These are phyloP conservation scores for Lacanobia wlatinum DNA, from an alignment of 2,888 invertebrate genomes.

Conservation along the genomic window DNA sequence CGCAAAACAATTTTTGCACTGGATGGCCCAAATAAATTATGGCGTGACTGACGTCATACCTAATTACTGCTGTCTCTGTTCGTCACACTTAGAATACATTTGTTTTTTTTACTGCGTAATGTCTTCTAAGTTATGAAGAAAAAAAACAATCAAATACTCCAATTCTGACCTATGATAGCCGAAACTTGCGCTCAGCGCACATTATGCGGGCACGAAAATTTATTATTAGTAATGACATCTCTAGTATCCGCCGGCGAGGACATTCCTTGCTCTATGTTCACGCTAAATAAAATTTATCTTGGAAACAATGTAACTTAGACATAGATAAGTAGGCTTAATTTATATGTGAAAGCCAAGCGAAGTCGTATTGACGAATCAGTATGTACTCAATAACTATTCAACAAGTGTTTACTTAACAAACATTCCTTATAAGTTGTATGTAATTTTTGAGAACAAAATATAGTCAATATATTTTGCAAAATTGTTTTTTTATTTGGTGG, in stretches of 20 bases:
- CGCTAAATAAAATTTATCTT: conserved; percentile 47
- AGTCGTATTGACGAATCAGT: conserved; percentile 39
- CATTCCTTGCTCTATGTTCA: background rate
- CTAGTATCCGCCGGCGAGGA: background rate
- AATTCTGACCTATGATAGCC: background rate
- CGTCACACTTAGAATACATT: too few relatives aligned
- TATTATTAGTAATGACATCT: background rate
- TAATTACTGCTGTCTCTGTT: too few relatives aligned
- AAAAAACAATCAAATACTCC: too few relatives aligned
- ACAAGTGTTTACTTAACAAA: conserved; percentile 68
- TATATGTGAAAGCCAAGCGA: conserved; percentile 39
- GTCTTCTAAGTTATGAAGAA: too few relatives aligned
- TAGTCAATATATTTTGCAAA: conserved; percentile 83
- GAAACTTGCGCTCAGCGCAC: background rate
- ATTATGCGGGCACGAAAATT: background rate
- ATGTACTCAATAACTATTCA: conserved; percentile 61
- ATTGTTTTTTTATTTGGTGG: background rate
- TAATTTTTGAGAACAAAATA: conserved; percentile 81
- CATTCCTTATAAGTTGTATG: conserved; percentile 83
- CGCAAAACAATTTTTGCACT: too few relatives aligned
- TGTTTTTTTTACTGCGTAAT: too few relatives aligned
- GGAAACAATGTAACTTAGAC: conserved; percentile 40
- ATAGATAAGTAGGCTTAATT: conserved; percentile 52
- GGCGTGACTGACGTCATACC: too few relatives aligned
- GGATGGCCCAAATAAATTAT: too few relatives aligned